Conservation (phyloP, 2,888 invertebrate genomes). For the Tricholauxania praeusta region DNA sequence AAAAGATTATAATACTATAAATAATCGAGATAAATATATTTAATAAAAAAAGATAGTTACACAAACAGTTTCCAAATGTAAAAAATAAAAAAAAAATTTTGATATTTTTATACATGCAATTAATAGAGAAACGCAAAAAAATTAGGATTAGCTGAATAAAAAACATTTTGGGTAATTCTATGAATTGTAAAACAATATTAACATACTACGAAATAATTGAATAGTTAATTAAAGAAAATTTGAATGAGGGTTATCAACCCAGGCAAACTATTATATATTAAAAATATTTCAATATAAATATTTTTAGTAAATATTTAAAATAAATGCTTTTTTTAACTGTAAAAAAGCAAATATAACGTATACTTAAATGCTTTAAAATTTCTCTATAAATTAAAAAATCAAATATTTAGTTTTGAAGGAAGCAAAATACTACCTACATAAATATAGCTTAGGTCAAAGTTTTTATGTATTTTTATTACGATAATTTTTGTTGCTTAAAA, state of each 20-base stretch:
- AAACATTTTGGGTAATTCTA: constrained; percentile 19
- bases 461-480: constrained; percentile 20
- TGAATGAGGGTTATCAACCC: neutral
- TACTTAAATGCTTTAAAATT: constrained; percentile 38
- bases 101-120: constrained; percentile 60
- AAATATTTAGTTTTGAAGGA: neutral
- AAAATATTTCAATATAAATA: constrained; percentile 15
- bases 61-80: constrained; percentile 36
- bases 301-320: constrained; percentile 8
- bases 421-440: constrained; percentile 4
- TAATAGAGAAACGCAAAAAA: constrained; percentile 42
- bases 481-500: neutral
- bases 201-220: constrained; percentile 14
- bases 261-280: constrained; percentile 13
- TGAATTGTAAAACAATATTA: constrained; percentile 23
- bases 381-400: constrained; percentile 29
- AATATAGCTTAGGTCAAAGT: constrained; percentile 20
- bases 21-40: constrained; percentile 20
- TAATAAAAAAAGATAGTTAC: constrained; percentile 14
- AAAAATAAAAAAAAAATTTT: constrained; percentile 49
- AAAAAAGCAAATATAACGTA: constrained; percentile 26
- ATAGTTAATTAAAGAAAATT: constrained; percentile 14
- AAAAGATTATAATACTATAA: constrained; percentile 4
- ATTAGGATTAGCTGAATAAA: constrained; percentile 24
- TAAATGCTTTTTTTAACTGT: constrained; percentile 10